Conservation (phyloP, 2,113 vertebrate species). For the Apus apus region DNA sequence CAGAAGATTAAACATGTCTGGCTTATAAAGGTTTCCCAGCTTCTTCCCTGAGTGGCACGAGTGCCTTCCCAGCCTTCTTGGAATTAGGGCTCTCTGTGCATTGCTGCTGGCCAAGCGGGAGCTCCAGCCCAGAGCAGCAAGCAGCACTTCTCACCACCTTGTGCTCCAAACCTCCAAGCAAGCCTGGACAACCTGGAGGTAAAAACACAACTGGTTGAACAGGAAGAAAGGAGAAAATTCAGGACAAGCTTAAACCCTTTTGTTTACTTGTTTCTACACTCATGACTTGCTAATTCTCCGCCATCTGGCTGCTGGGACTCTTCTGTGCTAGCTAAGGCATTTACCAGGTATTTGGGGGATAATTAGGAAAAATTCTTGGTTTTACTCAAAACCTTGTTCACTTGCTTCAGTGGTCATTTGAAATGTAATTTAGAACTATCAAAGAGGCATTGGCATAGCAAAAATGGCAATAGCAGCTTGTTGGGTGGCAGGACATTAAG, state of each 20-base stretch:
- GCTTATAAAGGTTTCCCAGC: neutral
- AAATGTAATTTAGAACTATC: neutral
- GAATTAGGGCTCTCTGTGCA: neutral
- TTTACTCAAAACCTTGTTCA: neutral
- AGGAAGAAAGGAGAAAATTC: neutral
- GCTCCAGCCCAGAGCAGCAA: neutral
- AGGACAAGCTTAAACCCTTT: neutral
- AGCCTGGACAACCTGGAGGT: neutral
- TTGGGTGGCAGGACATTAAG: neutral
- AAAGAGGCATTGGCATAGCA: neutral
- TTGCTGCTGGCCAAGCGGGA: neutral
- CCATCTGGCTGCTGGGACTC: fast-evolving
- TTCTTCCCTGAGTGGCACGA: neutral
- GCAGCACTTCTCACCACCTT: neutral
- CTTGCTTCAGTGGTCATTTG: neutral
- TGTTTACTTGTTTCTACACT: neutral
- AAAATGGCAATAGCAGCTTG: neutral
- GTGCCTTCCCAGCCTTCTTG: neutral
- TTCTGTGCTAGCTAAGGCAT: neutral
- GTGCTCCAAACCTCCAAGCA: neutral
- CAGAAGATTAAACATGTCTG: neutral
- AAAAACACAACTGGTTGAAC: neutral
- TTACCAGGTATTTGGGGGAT: neutral
- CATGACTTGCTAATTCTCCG: neutral
- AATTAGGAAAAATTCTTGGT: neutral